These are phyloP conservation scores for Parambassis ranga DNA, from an alignment of 2,797 vertebrate genomes.

Conservation along the genomic window DNA sequence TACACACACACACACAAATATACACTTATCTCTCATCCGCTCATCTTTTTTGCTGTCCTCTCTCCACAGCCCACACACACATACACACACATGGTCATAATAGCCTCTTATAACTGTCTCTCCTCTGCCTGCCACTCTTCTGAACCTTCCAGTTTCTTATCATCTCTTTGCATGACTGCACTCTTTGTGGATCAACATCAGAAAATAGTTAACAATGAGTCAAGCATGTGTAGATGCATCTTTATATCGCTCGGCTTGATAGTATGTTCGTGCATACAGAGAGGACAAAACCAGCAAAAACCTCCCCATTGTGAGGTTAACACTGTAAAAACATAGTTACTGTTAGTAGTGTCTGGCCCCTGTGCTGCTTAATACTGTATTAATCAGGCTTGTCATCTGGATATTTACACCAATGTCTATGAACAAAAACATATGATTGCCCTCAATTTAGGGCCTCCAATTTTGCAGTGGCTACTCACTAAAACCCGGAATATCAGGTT, in stretches of 20 bases:
- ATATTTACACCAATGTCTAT: too few relatives aligned
- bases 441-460: too few relatives aligned
- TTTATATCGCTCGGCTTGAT: too few relatives aligned
- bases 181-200: constrained; percentile 24
- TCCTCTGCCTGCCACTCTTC: background rate
- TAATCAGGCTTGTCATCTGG: too few relatives aligned
- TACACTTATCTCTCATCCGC: background rate
- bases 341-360: too few relatives aligned
- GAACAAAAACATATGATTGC: too few relatives aligned
- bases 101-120: background rate
- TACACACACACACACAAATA: constrained; percentile 20
- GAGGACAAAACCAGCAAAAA: too few relatives aligned
- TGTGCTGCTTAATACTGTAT: too few relatives aligned
- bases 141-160: constrained; percentile 19
- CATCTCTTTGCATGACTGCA: constrained; percentile 3
- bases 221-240: fast-evolving
- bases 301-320: too few relatives aligned
- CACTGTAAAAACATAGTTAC: too few relatives aligned
- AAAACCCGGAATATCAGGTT: too few relatives aligned
- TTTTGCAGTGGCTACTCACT: background rate
- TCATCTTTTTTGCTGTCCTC: background rate
- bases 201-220: constrained; percentile 10
- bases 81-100: background rate
- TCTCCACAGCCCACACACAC: background rate
- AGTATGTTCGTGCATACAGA: too few relatives aligned